Evolutionary conservation across 2,113 vertebrate species (phyloP).

Genomic region (Campylorhamphus procurvoides): DNA sequence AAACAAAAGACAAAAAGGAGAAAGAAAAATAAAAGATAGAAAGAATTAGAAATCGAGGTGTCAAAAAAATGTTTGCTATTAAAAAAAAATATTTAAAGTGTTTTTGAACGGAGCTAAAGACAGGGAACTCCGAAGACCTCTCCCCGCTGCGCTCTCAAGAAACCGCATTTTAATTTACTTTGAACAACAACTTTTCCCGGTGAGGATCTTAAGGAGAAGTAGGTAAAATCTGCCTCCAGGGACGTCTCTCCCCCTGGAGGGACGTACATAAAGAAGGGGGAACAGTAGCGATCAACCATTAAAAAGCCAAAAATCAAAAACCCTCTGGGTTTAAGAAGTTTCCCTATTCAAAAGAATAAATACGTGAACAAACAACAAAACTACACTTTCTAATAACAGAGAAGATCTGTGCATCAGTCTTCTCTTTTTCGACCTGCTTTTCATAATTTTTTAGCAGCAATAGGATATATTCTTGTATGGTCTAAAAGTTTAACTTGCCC

Average conservation of each 20-base stretch:
- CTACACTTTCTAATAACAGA: fast-evolving
- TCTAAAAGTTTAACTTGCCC: neutral
- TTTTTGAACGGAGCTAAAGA: neutral
- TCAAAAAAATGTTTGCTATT: neutral
- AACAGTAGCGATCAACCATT: neutral
- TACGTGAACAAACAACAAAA: fast-evolving
- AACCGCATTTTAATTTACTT: neutral
- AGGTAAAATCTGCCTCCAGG: neutral
- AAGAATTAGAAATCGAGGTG: neutral
- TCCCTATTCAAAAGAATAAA: neutral
- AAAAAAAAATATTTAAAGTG: neutral
- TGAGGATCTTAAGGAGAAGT: neutral
- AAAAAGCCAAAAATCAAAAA: neutral
- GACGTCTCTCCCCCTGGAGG: neutral
- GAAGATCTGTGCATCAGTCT: fast-evolving
- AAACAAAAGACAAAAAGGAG: neutral
- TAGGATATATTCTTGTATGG: neutral
- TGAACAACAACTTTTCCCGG: neutral
- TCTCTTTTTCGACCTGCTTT: neutral
- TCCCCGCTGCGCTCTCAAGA: neutral
- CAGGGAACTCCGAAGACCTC: neutral
- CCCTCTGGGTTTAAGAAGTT: neutral
- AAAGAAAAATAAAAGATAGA: fast-evolving
- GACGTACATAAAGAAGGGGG: neutral
- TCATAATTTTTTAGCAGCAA: neutral